Evolutionary conservation across 1,140 invertebrate genomes (phyloP), one percentile per base, ranked within the genome.

Genomic region (Rhagoletis zephyria): DNA sequence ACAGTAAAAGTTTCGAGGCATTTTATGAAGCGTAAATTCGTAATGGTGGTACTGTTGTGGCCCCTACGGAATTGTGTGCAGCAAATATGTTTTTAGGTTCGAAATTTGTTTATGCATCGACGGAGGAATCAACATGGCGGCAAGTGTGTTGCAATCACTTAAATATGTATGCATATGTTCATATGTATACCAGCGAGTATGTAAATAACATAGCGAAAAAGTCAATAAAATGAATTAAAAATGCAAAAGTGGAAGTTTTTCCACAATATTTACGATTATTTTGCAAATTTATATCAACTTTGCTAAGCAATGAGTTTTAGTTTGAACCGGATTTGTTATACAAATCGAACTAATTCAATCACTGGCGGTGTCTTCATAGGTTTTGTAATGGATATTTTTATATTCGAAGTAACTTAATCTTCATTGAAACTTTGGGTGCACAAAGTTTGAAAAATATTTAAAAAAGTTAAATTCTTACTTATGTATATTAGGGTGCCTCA

Each of bases 11-110:
- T 81, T 81, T 14, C 7, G 48, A 81, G 56, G 56, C 48, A 81
- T 81, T 81, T 81, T 81, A 81, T 81, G 74, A 56, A 81, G 74
- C 74, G 74, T 81, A 81, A 81, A 81, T 81, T 81, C 56, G 48
- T 81, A 81, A 81, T 81, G 51, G 42, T 56, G 51, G 45, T 51
- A 51, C 48, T 81, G 45, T 81, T 81, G 74, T 30, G 48, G n/a
- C 48, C n/a, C 48, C 74, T 9, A n/a, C 12, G 5, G 67, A 74
- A 48, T 67, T 3, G 64, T n/a, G 16, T 67, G 64, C 14, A 45
- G 67, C 40, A 10, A 74, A 45, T n/a, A 10, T 16, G 67, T 48
- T 74, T 48, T 74, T 74, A 16, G 12, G 42, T 45, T 12, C 12
- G 40, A 74, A 48, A 40, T 74, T n/a, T 74, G 42, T 45, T 74